These are phyloP conservation scores for Microcebus lehilahytsara DNA, from an alignment of 2,113 vertebrate species.

Conservation along the genomic window DNA sequence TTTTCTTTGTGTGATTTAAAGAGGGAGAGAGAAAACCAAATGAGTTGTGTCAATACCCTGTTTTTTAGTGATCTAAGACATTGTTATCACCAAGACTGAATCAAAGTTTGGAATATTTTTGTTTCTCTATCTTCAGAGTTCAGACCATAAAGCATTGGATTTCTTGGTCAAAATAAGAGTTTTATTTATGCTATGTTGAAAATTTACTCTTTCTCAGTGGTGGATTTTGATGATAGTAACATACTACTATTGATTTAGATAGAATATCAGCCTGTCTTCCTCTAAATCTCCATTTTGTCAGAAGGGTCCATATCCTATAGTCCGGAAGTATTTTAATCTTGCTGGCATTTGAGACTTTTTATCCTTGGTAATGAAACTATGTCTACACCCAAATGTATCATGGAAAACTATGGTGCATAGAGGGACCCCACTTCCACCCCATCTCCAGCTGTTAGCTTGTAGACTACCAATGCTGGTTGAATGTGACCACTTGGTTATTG, in stretches of 20 bases:
- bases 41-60: not conserved
- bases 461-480: not conserved
- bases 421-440: not conserved
- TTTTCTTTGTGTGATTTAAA: conserved; percentile 24
- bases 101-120: conserved; percentile 41
- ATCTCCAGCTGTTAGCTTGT: not conserved
- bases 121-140: not conserved
- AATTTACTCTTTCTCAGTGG: conserved; percentile 5
- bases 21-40: not conserved
- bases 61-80: not conserved
- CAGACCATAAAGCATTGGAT: not conserved
- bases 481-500: not conserved
- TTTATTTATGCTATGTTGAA: not conserved
- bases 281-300: not conserved
- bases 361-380: not conserved
- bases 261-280: not conserved
- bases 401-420: not conserved
- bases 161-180: conserved; percentile 47
- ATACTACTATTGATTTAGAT: not conserved
- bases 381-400: not conserved
- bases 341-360: conserved; percentile 5
- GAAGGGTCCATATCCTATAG: not conserved
- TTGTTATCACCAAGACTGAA: not conserved
- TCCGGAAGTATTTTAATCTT: not conserved
- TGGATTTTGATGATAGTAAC: conserved; percentile 5